Evolutionary conservation across 1,140 invertebrate genomes (phyloP), one percentile per base, ranked within the genome.

Genomic region (Triops longicaudatus): DNA sequence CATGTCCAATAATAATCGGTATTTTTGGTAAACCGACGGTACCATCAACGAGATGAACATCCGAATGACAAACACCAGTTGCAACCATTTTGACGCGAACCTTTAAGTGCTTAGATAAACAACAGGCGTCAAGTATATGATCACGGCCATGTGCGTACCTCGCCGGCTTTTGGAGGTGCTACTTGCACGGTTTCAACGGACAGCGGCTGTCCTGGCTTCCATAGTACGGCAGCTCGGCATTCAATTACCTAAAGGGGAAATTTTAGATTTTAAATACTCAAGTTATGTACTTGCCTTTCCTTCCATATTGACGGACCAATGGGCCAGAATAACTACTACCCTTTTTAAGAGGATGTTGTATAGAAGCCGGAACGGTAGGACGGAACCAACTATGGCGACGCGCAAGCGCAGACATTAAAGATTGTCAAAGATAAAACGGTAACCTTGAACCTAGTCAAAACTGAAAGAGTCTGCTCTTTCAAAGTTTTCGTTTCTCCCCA

Each of bases 151-250:
- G 17, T 63, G 14, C 14, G 14, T 42, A 77, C 76, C 50, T 77
- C 76, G 14, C 78, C 78, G 27, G 90, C 90, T 85, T 93, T 95
- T 5, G 98, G 98, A 73, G 96, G 94, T n/a, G 90, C 93, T 1
- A 99, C 98, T 86, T 97, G 91, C 78, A 99, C 88, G 73, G 90
- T 91, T 86, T 99, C 98, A 42, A 99, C 88, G 0, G 87, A 87
- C 17, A 99, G 86, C 10, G 94, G 93, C 81, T 96, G 88, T 78
- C 93, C 93, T 71, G 92, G 89, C 81, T 90, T 92, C 92, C 96
- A 98, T 26, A 96, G 91, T 42, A 98, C 93, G 12, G 95, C 94
- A 74, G 96, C 96, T 85, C 90, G 90, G 82, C 96, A 97, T 83
- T 90, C 91, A 78, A 98, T 97, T 71, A 89, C 83, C 91, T 93